Base-by-base conservation (phyloP, 2,888 invertebrate genomes). In the Empis stercorea region DNA sequence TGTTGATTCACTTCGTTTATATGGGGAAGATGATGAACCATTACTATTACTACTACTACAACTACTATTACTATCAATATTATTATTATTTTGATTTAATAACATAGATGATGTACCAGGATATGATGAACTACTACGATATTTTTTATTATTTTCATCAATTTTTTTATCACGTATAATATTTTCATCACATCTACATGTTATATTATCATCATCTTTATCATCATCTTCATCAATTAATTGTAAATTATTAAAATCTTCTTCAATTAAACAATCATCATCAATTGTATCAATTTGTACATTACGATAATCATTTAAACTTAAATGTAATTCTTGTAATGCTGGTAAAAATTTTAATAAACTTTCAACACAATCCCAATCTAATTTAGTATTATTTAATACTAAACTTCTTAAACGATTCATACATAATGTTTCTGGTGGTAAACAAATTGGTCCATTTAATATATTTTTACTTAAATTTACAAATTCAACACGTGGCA, bases 401-500 rank as follows among this genome's bases (percentile, higher is more conserved):
- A 94, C 87, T 50, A 93, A 76, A 63, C 84, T 83, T 54, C 79
- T 81, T 30, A 86, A 73, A 58, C 77, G 76, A 49, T 73, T 73
- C 30, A 77, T 74, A 4, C 64, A 61, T 14, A 63, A 57, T 43
- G 56, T 49, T 10, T 48, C 20, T 15, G 52, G 52, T 45, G 59
- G 57, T 9, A 74, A 72, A 53, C 76, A 76, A 20, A 87, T 71
- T 45, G 84, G 81, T 46, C 81, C 81, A 32, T 81, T 79, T 36
- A 89, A 72, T 52, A 81, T 79, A 68, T 95, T 95, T 70, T 89
- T 89, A 66, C 93, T 93, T 56, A 95, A 70, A 66, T 95, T 95
- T 44, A 94, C 80, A 68, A 94, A 93, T 61, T 87, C 83, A 52
- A 95, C 80, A 56, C 83, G 79, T 27, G 93, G 93, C 76, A 92